A percentile compares a stretch with the other conserved stretches of the same genome.
phyloP scores from a whole-genome alignment of 2,797 vertebrate genomes.

The Crocidura indochinensis region DNA sequence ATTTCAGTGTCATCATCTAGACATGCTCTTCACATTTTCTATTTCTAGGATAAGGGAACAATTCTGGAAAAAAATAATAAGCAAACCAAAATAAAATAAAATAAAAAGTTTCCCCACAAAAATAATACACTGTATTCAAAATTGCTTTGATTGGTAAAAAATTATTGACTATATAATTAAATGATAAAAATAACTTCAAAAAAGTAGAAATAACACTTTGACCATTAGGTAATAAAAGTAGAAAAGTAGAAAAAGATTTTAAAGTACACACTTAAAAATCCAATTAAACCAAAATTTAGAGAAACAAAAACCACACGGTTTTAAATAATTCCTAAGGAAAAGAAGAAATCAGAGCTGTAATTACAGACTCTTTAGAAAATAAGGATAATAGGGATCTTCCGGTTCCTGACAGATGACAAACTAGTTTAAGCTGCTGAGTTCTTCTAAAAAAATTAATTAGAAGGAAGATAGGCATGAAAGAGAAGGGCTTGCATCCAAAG shows the following conservation, averaged over 20 bases:
- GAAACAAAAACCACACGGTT: conserved; percentile 50
- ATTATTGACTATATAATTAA: conserved; percentile 57
- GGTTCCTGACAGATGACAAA: conserved; percentile 40
- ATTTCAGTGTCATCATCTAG: not conserved
- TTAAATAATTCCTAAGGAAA: conserved; percentile 48
- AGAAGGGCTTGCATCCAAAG: not conserved
- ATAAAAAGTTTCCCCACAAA: conserved; percentile 7
- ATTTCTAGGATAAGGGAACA: conserved; percentile 60
- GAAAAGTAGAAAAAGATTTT: conserved; percentile 46
- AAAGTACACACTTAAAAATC: conserved; percentile 46
- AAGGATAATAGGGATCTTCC: conserved; percentile 29
- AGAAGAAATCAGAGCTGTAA: conserved; percentile 58
- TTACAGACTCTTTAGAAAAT: conserved; percentile 65
- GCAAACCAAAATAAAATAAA: not conserved
- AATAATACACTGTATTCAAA: conserved; percentile 43
- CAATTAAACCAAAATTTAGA: conserved; percentile 32
- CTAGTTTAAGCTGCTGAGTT: not conserved
- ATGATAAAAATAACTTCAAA: conserved; percentile 64
- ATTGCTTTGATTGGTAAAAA: conserved; percentile 53
- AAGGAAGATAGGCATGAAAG: conserved; percentile 24
- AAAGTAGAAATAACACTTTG: conserved; percentile 44
- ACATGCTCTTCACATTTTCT: conserved; percentile 59
- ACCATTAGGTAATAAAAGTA: not conserved
- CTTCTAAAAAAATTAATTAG: conserved; percentile 18
- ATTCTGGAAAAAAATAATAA: conserved; percentile 55